Evolutionary conservation across 2,888 invertebrate species (phyloP).

Genomic region (Nemurella pictetii): DNA sequence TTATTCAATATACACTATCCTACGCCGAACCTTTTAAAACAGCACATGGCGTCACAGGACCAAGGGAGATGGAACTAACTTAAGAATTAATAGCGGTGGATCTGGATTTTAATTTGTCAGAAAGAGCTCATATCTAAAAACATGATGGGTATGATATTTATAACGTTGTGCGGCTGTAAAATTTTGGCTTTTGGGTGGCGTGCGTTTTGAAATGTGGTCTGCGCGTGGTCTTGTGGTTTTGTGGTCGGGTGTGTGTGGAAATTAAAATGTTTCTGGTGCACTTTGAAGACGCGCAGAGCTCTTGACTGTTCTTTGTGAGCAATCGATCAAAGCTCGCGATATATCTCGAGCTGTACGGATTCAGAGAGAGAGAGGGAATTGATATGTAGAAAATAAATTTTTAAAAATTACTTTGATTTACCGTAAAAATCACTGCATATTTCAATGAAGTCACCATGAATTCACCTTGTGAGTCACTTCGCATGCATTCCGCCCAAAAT

Average conservation of each 20-base stretch:
- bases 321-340: too few species aligned
- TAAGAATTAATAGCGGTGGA: neutral
- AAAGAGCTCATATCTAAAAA: neutral
- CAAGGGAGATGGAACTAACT: neutral
- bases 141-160: neutral
- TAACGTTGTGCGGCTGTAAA: neutral
- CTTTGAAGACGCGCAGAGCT: too few species aligned
- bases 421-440: too few species aligned
- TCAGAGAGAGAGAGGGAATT: too few species aligned
- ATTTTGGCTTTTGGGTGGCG: neutral
- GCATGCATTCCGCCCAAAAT: too few species aligned
- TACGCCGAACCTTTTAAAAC: neutral
- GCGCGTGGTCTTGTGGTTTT: neutral
- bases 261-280: too few species aligned
- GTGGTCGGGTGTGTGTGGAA: neutral
- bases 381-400: too few species aligned
- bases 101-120: neutral
- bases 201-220: neutral
- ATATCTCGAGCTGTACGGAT: too few species aligned
- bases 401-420: too few species aligned
- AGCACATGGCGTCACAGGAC: neutral
- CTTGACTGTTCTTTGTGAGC: too few species aligned
- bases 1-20: neutral
- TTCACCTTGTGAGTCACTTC: too few species aligned
- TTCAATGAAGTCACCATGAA: too few species aligned